Conservation (phyloP, 2,888 invertebrate species). For the Ophioninae sp. region DNA sequence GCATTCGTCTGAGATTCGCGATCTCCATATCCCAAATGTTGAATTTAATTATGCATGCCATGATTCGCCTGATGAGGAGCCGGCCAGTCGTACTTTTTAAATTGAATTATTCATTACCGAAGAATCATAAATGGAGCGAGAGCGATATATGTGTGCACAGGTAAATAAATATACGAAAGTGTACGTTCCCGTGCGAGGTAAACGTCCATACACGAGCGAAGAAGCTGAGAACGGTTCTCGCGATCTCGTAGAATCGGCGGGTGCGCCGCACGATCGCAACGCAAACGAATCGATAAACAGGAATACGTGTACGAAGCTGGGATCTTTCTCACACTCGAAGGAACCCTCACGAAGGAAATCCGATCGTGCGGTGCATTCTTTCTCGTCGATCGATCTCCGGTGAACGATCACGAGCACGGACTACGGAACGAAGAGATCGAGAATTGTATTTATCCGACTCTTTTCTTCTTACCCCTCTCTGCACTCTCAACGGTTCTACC, state of each 20-base stretch:
- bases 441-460: slow-evolving; percentile 43
- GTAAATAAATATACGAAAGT: neutral
- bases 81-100: slow-evolving; percentile 31
- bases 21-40: slow-evolving; percentile 46
- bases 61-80: slow-evolving; percentile 51
- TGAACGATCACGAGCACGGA: slow-evolving; percentile 62
- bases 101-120: slow-evolving; percentile 61
- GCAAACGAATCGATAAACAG: slow-evolving; percentile 51
- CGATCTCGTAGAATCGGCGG: slow-evolving; percentile 53
- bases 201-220: slow-evolving; percentile 27
- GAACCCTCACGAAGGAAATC: slow-evolving; percentile 34
- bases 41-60: slow-evolving; percentile 61
- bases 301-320: neutral
- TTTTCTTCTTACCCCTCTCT: slow-evolving; percentile 23
- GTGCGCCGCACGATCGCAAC: slow-evolving; percentile 59
- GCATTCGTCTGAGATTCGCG: slow-evolving; percentile 33
- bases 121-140: slow-evolving; percentile 58
- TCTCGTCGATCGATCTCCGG: slow-evolving; percentile 61
- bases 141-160: slow-evolving; percentile 6
- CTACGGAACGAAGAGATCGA: slow-evolving; percentile 55
- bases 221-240: slow-evolving; percentile 57
- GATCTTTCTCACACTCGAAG: slow-evolving; percentile 51
- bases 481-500: no score
- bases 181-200: neutral
- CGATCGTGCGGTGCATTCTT: slow-evolving; percentile 62